Conservation (phyloP, 1,140 invertebrate species). For the Diachasma alloeum region DNA sequence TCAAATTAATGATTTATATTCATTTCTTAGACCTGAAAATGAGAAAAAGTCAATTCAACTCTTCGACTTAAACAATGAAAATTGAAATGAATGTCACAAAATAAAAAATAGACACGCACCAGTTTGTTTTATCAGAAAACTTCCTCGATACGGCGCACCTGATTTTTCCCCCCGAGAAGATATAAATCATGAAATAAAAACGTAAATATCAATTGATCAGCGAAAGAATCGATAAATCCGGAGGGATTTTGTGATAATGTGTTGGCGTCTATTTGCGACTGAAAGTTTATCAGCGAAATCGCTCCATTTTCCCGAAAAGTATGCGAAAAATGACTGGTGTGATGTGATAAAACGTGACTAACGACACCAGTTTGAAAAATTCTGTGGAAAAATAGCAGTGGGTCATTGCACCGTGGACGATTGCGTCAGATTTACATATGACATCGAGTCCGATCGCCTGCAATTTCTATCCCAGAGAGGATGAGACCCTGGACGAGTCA, state of each 20-base stretch:
- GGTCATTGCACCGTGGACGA: neutral
- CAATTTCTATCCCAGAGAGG: constrained; percentile 22
- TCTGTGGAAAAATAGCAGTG: neutral
- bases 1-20: too few relatives aligned
- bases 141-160: neutral
- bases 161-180: neutral
- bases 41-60: too few relatives aligned
- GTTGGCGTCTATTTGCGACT: neutral
- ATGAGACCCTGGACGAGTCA: constrained; percentile 19
- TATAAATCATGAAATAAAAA: neutral
- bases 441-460: constrained; percentile 24
- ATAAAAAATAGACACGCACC: neutral
- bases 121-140: neutral
- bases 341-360: neutral
- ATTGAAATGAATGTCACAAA: neutral
- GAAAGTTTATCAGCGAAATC: neutral
- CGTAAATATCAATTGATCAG: neutral
- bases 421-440: constrained; percentile 24
- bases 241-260: neutral
- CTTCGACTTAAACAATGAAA: too few relatives aligned
- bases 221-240: neutral
- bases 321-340: neutral
- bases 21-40: too few relatives aligned
- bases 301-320: neutral
- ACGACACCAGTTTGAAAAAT: neutral